Evolutionary conservation across 2,113 vertebrate genomes (phyloP), one percentile per base, ranked within the genome.

Genomic region (Tinamus guttatus): DNA sequence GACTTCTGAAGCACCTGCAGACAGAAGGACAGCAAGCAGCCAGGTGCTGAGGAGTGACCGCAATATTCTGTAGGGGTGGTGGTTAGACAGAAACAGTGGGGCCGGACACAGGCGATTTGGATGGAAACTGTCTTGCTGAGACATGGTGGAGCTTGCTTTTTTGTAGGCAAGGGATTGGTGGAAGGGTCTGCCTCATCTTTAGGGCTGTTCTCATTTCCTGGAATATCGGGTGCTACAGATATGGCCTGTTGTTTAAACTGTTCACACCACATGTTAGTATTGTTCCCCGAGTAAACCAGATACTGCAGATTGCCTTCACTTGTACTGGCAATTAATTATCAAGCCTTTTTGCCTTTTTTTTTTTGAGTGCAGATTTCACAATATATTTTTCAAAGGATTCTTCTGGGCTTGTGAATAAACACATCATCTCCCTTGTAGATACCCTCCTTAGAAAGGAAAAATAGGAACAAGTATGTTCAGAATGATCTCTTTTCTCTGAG

Each of bases 41-140:
- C 36, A 10, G 34, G 8, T 11, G 62, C 51, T 63, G 47, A 78
- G 56, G 34, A 76, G 9, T 68, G 11, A 18, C 2, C 62, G 15
- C 0, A 6, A 47, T 56, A n/a, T 24, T 84, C 52, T 9, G 24
- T 13, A 7, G 9, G 14, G 6, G 8, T 16, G 8, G 16, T 54
- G 30, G 13, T 1, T 84, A 47, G 30, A 24, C 8, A 73, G 49
- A n/a, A 34, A 45, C 87, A 85, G 41, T 8, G 24, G 25, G 28
- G 28, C 20, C 19, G 21, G 11, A 52, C 1, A 0, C 3, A 11
- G 12, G 6, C 3, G 1, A 21, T 60, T 40, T 38, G 24, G 19
- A 15, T 52, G 54, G 71, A 74, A 91, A 68, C 14, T n/a, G 32
- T 11, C 36, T 54, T 1, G 1, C 2, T 7, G 12, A 70, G 4